Conservation (phyloP, 2,888 invertebrate genomes). For the Prosapia bicincta region DNA sequence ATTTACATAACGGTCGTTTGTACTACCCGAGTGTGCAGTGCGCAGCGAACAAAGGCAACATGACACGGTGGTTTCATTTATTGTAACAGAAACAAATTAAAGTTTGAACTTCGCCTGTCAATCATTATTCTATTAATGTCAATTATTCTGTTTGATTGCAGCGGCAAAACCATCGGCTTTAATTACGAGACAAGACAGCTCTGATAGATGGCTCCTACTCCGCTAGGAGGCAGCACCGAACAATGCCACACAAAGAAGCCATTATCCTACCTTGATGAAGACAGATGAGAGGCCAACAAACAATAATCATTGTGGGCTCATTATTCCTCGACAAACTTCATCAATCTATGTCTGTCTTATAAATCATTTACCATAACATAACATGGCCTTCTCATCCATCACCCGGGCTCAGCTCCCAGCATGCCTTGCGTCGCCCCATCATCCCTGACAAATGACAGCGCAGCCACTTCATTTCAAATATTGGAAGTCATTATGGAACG, state of each 20-base stretch:
- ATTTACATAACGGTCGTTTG: background rate
- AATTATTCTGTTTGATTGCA: slow-evolving; percentile 25
- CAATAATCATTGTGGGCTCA: slow-evolving; percentile 27
- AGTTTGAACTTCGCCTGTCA: slow-evolving; percentile 20
- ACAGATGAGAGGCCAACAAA: slow-evolving; percentile 19
- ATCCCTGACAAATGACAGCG: background rate
- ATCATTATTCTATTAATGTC: slow-evolving; percentile 31
- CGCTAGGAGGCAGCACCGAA: slow-evolving; percentile 2
- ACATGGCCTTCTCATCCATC: slow-evolving; percentile 18
- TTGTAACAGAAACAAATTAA: slow-evolving; percentile 24
- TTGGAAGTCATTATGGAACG: background rate
- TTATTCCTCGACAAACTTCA: slow-evolving; percentile 22
- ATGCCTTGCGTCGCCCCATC: background rate
- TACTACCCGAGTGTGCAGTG: background rate
- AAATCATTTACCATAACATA: slow-evolving; percentile 23
- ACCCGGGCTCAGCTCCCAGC: slow-evolving; percentile 9
- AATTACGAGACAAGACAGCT: slow-evolving; percentile 23
- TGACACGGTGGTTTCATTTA: background rate
- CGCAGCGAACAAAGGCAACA: slow-evolving; percentile 3
- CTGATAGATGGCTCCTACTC: slow-evolving; percentile 14
- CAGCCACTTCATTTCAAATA: slow-evolving; percentile 4
- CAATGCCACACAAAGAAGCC: slow-evolving; percentile 16
- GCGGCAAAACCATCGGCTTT: slow-evolving; percentile 13
- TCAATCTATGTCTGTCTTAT: slow-evolving; percentile 26
- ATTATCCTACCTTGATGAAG: slow-evolving; percentile 24